Percentiles rank a stretch among this genome's conserved stretches.
phyloP scores from a whole-genome alignment of 2,888 invertebrate genomes.

The Microctonus hyperodae region DNA sequence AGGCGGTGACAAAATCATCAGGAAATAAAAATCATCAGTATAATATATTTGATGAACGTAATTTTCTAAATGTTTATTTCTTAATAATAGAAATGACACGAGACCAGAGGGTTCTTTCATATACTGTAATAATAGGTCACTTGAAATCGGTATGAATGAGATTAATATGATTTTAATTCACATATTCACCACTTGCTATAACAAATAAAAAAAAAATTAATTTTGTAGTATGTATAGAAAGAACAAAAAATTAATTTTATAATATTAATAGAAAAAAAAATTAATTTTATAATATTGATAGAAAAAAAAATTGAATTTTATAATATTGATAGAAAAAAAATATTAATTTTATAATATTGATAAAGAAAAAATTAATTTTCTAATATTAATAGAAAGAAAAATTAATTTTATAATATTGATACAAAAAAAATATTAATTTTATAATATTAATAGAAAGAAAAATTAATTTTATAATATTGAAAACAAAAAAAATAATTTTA shows the following conservation, averaged over 20 bases:
- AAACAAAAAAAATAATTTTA: too few species aligned
- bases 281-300: too few species aligned
- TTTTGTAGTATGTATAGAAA: background rate
- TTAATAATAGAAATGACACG: slow-evolving; percentile 9
- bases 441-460: too few species aligned
- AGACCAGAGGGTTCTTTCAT: background rate
- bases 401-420: background rate
- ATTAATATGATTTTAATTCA: slow-evolving; percentile 63
- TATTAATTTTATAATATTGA: too few species aligned
- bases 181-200: slow-evolving; percentile 36
- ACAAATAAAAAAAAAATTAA: background rate
- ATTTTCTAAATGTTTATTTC: slow-evolving; percentile 1
- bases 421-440: background rate
- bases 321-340: background rate
- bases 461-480: too few species aligned
- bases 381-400: too few species aligned
- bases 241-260: background rate
- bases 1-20: background rate
- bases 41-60: background rate
- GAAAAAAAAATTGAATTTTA: background rate
- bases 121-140: too few species aligned
- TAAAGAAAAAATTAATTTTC: too few species aligned
- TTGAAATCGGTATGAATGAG: slow-evolving; percentile 61
- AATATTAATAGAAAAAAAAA: background rate
- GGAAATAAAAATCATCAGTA: background rate